Conservation (phyloP, 2,888 invertebrate genomes). For the Cenopis cana region DNA sequence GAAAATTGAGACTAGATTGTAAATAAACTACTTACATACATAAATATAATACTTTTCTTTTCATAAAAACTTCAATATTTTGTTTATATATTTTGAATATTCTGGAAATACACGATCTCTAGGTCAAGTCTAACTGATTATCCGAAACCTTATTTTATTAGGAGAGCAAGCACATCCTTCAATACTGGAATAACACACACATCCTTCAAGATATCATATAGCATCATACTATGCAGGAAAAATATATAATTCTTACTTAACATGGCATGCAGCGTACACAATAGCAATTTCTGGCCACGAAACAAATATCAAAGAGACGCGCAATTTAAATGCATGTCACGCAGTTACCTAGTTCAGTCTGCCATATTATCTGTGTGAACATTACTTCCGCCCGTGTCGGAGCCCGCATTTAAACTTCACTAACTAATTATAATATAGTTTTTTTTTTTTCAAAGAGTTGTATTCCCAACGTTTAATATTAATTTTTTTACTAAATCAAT, state of each 20-base stretch:
- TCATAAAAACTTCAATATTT: too few relatives aligned
- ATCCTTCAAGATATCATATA: neutral
- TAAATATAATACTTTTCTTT: too few relatives aligned
- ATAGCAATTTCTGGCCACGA: conserved; percentile 47
- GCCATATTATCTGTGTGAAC: conserved; percentile 63
- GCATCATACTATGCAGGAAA: neutral
- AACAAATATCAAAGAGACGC: conserved; percentile 48
- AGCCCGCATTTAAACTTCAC: conserved; percentile 76
- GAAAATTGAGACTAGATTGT: too few relatives aligned
- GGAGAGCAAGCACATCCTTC: too few relatives aligned
- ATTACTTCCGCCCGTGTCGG: conserved; percentile 78
- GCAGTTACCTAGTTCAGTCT: conserved; percentile 65
- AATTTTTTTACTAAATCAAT: neutral
- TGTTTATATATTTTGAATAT: too few relatives aligned
- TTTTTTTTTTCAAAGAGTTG: neutral
- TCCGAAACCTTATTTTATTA: too few relatives aligned
- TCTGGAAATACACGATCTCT: too few relatives aligned
- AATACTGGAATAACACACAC: neutral
- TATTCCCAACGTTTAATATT: neutral
- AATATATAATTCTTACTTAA: neutral
- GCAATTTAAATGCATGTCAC: conserved; percentile 63
- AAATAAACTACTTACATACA: too few relatives aligned
- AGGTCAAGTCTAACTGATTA: too few relatives aligned
- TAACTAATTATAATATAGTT: conserved; percentile 49
- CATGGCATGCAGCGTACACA: conserved; percentile 15